Evolutionary conservation across 2,888 invertebrate species (phyloP).

Genomic region (Philereme vetulata): DNA sequence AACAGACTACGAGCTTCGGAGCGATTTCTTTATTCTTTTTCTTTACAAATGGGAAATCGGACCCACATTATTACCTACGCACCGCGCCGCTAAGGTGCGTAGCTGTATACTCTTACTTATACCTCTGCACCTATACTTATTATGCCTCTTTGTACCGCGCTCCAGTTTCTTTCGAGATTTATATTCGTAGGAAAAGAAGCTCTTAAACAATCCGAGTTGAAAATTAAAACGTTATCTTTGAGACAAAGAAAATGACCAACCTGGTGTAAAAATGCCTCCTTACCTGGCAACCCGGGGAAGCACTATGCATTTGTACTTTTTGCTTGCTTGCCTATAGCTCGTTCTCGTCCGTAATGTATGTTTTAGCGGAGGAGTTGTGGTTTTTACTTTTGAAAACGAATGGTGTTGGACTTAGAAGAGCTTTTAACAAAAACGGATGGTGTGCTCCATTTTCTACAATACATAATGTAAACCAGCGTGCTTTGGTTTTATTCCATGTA

Average conservation of each 20-base stretch:
- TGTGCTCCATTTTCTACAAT: too few relatives aligned
- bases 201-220: slow-evolving; percentile 28
- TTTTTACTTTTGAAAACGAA: not conserved
- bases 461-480: too few relatives aligned
- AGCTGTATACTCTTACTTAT: slow-evolving; percentile 21
- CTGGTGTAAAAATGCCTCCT: slow-evolving; percentile 25
- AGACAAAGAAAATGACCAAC: slow-evolving; percentile 32
- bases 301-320: slow-evolving; percentile 10
- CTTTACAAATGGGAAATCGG: slow-evolving; percentile 64
- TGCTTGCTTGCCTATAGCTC: slow-evolving; percentile 13
- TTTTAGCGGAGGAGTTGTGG: not conserved
- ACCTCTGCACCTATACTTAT: slow-evolving; percentile 1
- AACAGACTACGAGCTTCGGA: slow-evolving; percentile 51
- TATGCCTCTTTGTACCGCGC: slow-evolving; percentile 34
- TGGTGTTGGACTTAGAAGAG: too few relatives aligned
- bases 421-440: too few relatives aligned
- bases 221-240: slow-evolving; percentile 39
- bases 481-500: too few relatives aligned
- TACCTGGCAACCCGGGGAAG: slow-evolving; percentile 21
- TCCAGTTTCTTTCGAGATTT: slow-evolving; percentile 37
- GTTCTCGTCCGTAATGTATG: slow-evolving; percentile 4
- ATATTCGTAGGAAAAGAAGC: slow-evolving; percentile 35
- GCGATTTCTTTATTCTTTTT: slow-evolving; percentile 56
- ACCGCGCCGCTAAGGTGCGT: slow-evolving; percentile 17
- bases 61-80: slow-evolving; percentile 55